Evolutionary conservation across 2,113 vertebrate genomes (phyloP).

Genomic region (Hucho hucho): DNA sequence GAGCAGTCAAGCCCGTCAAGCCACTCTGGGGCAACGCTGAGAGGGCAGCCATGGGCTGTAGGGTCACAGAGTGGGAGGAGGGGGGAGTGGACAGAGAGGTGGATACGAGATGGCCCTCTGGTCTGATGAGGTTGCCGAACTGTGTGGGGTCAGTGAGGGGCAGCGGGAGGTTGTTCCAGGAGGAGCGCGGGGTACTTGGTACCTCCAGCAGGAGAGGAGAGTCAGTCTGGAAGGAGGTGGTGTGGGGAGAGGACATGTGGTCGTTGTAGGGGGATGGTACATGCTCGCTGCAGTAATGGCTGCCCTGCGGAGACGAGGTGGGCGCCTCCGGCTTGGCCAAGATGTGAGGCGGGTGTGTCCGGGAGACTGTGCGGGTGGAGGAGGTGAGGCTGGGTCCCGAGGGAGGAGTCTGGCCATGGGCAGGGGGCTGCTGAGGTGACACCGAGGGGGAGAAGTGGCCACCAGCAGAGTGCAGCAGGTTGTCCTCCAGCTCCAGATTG

Average conservation of each 20-base stretch:
- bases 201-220: conserved; percentile 92
- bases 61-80: conserved; percentile 88
- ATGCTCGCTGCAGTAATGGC: conserved; percentile 95
- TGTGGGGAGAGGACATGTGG: conserved; percentile 90
- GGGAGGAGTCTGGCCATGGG: conserved; percentile 80
- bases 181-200: conserved; percentile 83
- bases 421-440: conserved; percentile 84
- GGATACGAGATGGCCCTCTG: conserved; percentile 94
- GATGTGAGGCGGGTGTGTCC: conserved; percentile 83
- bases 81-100: conserved; percentile 96
- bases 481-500: conserved; percentile 93
- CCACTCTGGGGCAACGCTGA: conserved; percentile 89
- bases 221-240: conserved; percentile 87
- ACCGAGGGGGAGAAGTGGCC: conserved; percentile 83
- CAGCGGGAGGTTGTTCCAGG: conserved; percentile 91
- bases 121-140: conserved; percentile 89
- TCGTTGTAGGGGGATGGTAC: conserved; percentile 95
- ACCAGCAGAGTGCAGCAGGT: conserved; percentile 87
- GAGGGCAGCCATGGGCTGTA: conserved; percentile 92
- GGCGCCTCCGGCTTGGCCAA: conserved; percentile 88
- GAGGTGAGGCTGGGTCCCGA: conserved; percentile 73
- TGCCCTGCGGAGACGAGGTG: conserved; percentile 87
- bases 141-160: conserved; percentile 87
- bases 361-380: conserved; percentile 83
- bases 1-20: conserved; percentile 73